Evolutionary conservation across 2,888 invertebrate species (phyloP).

Genomic region (Notocelia uddmanniana): DNA sequence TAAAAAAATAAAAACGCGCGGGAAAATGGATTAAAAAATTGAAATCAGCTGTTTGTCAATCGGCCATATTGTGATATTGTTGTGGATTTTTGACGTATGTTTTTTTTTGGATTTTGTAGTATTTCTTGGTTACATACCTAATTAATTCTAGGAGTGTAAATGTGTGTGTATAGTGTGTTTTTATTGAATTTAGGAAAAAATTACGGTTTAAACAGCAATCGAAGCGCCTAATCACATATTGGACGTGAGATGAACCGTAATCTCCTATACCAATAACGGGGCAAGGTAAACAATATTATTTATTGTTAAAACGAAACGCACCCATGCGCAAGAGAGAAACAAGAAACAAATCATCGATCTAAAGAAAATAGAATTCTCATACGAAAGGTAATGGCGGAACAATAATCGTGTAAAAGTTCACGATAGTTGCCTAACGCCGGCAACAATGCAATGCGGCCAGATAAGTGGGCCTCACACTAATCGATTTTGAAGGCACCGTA

Average conservation of each 20-base stretch:
- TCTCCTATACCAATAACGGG: slow-evolving; percentile 75
- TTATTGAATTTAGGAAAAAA: neutral
- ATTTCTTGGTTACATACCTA: neutral
- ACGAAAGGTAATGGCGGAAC: slow-evolving; percentile 80
- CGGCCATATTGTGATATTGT: slow-evolving; percentile 34
- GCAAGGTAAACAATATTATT: slow-evolving; percentile 81
- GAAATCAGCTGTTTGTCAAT: slow-evolving; percentile 29
- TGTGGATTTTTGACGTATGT: slow-evolving; percentile 25
- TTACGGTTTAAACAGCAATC: slow-evolving; percentile 20
- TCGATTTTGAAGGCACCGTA: slow-evolving; percentile 59
- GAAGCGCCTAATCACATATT: slow-evolving; percentile 64
- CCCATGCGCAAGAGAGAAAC: slow-evolving; percentile 59
- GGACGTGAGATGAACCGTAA: slow-evolving; percentile 65
- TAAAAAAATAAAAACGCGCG: slow-evolving; percentile 57
- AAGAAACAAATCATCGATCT: slow-evolving; percentile 69
- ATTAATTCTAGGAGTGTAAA: neutral
- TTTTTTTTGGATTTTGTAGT: slow-evolving; percentile 7
- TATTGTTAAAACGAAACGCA: slow-evolving; percentile 65
- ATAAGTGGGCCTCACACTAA: slow-evolving; percentile 62
- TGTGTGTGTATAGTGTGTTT: slow-evolving; percentile 10
- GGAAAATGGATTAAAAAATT: slow-evolving; percentile 52
- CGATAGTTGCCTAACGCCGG: slow-evolving; percentile 79
- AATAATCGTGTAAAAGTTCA: slow-evolving; percentile 85
- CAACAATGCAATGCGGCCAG: slow-evolving; percentile 74
- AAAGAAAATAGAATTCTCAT: slow-evolving; percentile 85